Percentiles rank a stretch among this genome's conserved stretches.
Conservation (phyloP, 2,888 invertebrate genomes). For the Apamea anceps region DNA sequence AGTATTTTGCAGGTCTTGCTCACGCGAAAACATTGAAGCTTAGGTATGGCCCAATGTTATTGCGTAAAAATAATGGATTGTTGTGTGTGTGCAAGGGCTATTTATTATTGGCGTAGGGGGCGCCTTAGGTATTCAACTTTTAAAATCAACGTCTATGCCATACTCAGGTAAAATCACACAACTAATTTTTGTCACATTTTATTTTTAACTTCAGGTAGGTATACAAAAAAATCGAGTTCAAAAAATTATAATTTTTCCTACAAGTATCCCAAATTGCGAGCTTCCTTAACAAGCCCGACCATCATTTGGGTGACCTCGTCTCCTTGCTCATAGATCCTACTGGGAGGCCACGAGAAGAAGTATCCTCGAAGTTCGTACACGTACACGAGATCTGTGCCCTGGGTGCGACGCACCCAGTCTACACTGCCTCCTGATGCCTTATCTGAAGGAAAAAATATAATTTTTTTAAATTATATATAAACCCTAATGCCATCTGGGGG, state of each 20-base stretch:
- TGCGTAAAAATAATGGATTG: neutral
- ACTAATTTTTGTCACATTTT: neutral
- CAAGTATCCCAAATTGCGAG: conserved; percentile 85
- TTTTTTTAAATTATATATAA: neutral
- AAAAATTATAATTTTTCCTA: conserved; percentile 49
- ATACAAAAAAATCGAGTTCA: neutral
- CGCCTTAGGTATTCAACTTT: neutral
- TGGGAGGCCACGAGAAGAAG: conserved; percentile 92
- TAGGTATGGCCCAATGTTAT: neutral
- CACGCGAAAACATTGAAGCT: neutral
- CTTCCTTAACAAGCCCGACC: conserved; percentile 87
- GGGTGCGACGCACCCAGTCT: conserved; percentile 91
- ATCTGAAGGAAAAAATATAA: conserved; percentile 74
- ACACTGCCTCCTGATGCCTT: conserved; percentile 90
- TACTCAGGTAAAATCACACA: neutral
- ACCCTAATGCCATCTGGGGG: no score
- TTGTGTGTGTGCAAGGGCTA: neutral
- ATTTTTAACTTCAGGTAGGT: neutral
- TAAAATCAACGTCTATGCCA: neutral
- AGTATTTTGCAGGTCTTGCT: neutral
- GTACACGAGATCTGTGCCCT: conserved; percentile 90
- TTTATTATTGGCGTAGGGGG: neutral
- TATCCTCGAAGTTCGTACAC: conserved; percentile 93
- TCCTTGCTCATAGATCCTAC: conserved; percentile 91
- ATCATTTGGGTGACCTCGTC: conserved; percentile 92